Evolutionary conservation across 2,113 vertebrate genomes (phyloP).

Genomic region (Hemibagrus wyckioides): DNA sequence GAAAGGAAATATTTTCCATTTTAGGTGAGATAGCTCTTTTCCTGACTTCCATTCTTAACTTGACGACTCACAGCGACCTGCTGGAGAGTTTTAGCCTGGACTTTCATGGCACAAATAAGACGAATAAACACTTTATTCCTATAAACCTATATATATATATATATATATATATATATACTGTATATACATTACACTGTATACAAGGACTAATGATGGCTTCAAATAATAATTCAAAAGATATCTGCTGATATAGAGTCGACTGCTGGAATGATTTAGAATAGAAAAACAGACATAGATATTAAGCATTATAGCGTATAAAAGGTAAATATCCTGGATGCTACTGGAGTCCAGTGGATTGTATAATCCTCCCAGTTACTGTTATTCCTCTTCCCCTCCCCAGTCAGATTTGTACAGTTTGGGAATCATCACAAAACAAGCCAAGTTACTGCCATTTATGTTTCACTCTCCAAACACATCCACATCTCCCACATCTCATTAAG

Average conservation of each 20-base stretch:
- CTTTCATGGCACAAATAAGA: neutral
- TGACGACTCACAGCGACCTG: neutral
- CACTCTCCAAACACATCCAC: neutral
- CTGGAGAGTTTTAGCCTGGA: neutral
- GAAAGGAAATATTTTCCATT: conserved; percentile 13
- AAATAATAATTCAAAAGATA: neutral
- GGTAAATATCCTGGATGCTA: neutral
- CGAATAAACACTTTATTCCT: neutral
- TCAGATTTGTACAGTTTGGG: conserved; percentile 18
- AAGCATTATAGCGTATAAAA: neutral
- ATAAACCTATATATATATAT: too few relatives aligned
- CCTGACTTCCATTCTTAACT: neutral
- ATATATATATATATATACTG: too few relatives aligned
- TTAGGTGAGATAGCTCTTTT: conserved; percentile 5
- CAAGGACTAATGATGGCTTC: neutral
- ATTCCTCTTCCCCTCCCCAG: neutral
- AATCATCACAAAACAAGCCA: conserved; percentile 11
- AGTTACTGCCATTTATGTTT: conserved; percentile 2
- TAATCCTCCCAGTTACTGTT: conserved; percentile 6
- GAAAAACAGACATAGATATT: too few relatives aligned
- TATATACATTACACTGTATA: neutral
- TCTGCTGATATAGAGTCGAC: neutral
- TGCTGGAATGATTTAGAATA: neutral
- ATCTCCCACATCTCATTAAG: conserved; percentile 18
- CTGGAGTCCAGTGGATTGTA: neutral